phyloP scores from a whole-genome alignment of 2,888 invertebrate species.

The Caenorhabditis afra region DNA sequence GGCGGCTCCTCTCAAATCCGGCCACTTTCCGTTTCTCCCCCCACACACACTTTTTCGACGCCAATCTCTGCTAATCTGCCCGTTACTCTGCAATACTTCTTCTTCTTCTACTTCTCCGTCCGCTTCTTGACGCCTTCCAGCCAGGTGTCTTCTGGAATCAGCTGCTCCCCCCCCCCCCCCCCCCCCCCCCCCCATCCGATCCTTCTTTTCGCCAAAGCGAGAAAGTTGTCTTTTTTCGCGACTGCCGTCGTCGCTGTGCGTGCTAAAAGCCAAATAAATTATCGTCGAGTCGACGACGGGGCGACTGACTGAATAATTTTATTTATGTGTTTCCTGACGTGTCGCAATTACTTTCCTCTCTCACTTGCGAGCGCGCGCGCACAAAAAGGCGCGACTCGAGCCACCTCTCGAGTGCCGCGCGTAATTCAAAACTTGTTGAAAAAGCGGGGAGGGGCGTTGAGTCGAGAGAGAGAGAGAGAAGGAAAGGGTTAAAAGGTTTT shows the following conservation, averaged over 20 bases:
- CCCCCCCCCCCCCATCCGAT: neutral
- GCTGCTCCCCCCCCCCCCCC: neutral
- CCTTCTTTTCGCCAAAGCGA: constrained; percentile 6
- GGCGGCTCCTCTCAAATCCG: constrained; percentile 32
- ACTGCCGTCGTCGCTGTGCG: constrained; percentile 4
- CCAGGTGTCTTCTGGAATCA: neutral
- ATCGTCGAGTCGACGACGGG: constrained; percentile 23
- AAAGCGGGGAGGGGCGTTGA: constrained; percentile 8
- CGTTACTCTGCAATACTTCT: neutral
- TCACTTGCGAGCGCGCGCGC: too few species aligned
- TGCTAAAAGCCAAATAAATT: constrained; percentile 61
- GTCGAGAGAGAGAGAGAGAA: too few species aligned
- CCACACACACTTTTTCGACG: constrained; percentile 44
- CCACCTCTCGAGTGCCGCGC: constrained; percentile 13
- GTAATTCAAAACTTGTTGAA: constrained; percentile 59
- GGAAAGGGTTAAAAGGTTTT: constrained; percentile 26
- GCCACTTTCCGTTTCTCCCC: constrained; percentile 9
- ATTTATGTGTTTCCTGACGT: constrained; percentile 61
- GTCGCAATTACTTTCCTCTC: constrained; percentile 61
- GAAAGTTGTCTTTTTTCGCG: constrained; percentile 5
- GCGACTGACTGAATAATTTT: constrained; percentile 60
- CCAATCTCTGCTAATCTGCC: neutral
- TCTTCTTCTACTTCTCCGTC: neutral
- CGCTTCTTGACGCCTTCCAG: neutral
- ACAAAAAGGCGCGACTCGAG: neutral